Evolutionary conservation across 2,113 vertebrate species (phyloP), one percentile per base, ranked within the genome.

Genomic region (Scomber japonicus): DNA sequence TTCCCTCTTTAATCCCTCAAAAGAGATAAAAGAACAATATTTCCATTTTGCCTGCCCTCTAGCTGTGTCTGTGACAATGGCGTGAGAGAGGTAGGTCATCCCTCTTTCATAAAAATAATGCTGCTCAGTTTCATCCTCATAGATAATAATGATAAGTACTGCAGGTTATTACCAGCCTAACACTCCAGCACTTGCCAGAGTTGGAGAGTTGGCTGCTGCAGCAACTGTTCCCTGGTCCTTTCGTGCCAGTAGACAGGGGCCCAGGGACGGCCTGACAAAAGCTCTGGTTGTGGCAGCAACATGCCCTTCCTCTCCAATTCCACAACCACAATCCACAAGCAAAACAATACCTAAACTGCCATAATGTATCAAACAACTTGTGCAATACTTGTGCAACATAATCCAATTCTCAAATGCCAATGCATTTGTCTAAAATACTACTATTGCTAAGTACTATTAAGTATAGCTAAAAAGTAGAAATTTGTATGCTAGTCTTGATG

Each of bases 1-100:
- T 84, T 79, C 16, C 31, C 12, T 76, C 68, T 83, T 84, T 81
- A 72, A 86, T 88, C 80, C 77, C 24, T 75, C 72, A 83, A 73
- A 83, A 81, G 71, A 88, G 78, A 90, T 84, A 86, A 84, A 90
- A 90, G 74, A 87, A 71, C n/a, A 72, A 74, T 30, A 87, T 88
- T 91, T 82, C 69, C 80, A 81, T 86, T 70, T 82, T 60, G 62
- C 50, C 71, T 82, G 74, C 71, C 82, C 79, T 83, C 51, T 63
- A 86, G 87, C 81, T 84, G 65, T 77, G 56, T 84, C 65, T 86
- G 56, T 70, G 50, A 82, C 55, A 84, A 59, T 76, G 68, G 49
- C 65, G 62, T 80, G 31, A 75, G 71, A 84, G 78, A 71, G 66
- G 73, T 72, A 78, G 68, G 75, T 60, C 80, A 80, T 84, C 68